Evolutionary conservation across 2,888 invertebrate genomes (phyloP), one percentile per base, ranked within the genome.

Genomic region (Ormyrus labotus): DNA sequence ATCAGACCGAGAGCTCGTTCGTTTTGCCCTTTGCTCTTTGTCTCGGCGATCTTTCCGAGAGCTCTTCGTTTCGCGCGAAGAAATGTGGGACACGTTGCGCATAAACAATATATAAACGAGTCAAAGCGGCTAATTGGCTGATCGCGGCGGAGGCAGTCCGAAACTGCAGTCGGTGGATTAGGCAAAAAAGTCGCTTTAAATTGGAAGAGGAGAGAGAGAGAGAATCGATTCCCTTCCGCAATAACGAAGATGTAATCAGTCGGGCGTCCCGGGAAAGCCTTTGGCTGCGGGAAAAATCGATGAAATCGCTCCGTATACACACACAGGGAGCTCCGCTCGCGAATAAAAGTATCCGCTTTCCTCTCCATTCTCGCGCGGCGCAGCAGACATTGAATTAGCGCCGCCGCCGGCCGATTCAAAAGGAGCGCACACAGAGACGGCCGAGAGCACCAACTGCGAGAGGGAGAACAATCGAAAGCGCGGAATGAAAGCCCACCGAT

Each of bases 361-460:
- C 61, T 61, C 69, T 60, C 57, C 19, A 19, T 45, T n/a, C 53
- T 51, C 75, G 48, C 19, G 45, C 53, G 53, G 19, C 19, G 2
- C 65, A 7, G n/a, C 68, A 48, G 71, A 47, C 71, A 72, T 72
- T 72, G 71, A 78, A 72, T 78, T 72, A 72, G 71, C 71, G 71
- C 60, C 55, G n/a, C 50, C 45, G 34, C 55, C 53, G 60, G 5
- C 55, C 10, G 64, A 19, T 71, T 78, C 71, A 65, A 71, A 72
- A 78, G 60, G 47, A 45, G 19, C 48, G 13, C 19, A 19, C 19
- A 19, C 19, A 19, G 19, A 19, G 19, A 19, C 19, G 13, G 13
- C 19, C 19, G 19, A 19, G 19, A 19, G 19, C 1, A 19, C 19
- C 19, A 19, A 19, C 19, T 19, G 19, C 19, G 1, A 19, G 19